Base-by-base conservation (phyloP, 2,797 vertebrate genomes). In the Taeniopygia guttata region DNA sequence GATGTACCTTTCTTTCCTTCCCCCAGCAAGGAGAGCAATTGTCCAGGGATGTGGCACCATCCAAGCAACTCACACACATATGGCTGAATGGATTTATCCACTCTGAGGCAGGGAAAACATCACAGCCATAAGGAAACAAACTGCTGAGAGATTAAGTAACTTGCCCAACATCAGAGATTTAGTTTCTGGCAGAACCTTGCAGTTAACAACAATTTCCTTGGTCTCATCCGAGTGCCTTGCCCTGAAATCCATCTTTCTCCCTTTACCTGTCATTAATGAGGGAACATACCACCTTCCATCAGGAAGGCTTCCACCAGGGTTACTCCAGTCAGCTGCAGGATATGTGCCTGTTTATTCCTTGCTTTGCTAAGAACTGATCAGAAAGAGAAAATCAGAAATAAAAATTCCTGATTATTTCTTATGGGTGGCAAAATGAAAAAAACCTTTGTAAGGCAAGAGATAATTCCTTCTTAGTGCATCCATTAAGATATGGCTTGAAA, bases 341-440 rank as follows among this genome's bases (percentile, higher is more conserved):
- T 78, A 66, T 0, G 3, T 30, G 49, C 8, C 1, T 25, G 29
- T 26, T 86, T 73, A 66, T 15, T 49, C 36, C 59, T 40, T 68
- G 58, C 30, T 83, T 70, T 84, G n/a, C 21, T 59, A 75, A n/a
- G 49, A 59, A 84, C 42, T 8, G 13, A 70, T 21, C 18, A 20
- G 49, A 58, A 63, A 52, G 25, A 78, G 12, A 52, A 85, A 56
- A 59, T 3, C 7, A 32, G 42, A 76, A 94, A 60, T 16, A 81
- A 63, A 75, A 62, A 22, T 5, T 30, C 52, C 30, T 20, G 5
- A 21, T 42, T 68, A 34, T 46, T 77, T 60, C 22, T 68, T 62
- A 12, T 0, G 55, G 26, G 20, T 46, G 21, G 22, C 46, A 70
- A 58, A 89, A 62, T 2, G 0, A 55, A 6, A 25, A 56, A 0